Evolutionary conservation across 2,113 vertebrate species (phyloP).

Genomic region (Sander vitreus): DNA sequence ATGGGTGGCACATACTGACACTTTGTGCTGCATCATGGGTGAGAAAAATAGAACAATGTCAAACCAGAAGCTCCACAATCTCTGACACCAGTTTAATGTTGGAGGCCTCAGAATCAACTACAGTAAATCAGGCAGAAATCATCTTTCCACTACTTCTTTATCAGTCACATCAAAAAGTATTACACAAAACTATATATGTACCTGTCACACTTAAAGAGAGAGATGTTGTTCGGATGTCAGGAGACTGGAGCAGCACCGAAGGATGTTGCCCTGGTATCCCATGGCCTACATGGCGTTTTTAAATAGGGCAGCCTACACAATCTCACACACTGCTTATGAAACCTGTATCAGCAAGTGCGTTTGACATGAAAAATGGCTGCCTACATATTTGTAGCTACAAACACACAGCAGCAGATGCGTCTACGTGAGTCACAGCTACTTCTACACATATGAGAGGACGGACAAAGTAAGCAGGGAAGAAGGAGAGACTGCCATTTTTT

Average conservation of each 20-base stretch:
- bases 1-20: neutral
- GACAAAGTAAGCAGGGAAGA: neutral
- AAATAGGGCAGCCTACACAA: constrained; percentile 73
- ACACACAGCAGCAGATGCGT: constrained; percentile 46
- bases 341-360: constrained; percentile 36
- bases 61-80: constrained; percentile 1
- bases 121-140: neutral
- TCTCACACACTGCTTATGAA: constrained; percentile 50
- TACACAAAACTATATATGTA: constrained; percentile 4
- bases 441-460: constrained; percentile 36
- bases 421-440: constrained; percentile 48
- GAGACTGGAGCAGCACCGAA: constrained; percentile 52
- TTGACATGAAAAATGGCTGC: constrained; percentile 52
- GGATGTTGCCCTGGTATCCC: constrained; percentile 54
- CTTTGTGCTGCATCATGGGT: neutral
- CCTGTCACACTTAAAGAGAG: constrained; percentile 25
- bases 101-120: neutral
- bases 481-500: constrained; percentile 7
- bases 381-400: constrained; percentile 46
- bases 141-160: neutral
- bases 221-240: constrained; percentile 44
- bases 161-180: constrained; percentile 1
- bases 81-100: neutral
- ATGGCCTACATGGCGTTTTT: constrained; percentile 73
- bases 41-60: constrained; percentile 22